Percentiles rank a stretch among this genome's conserved stretches.
Evolutionary conservation across 2,113 vertebrate species (phyloP).

Genomic region (Toxostoma redivivum): DNA sequence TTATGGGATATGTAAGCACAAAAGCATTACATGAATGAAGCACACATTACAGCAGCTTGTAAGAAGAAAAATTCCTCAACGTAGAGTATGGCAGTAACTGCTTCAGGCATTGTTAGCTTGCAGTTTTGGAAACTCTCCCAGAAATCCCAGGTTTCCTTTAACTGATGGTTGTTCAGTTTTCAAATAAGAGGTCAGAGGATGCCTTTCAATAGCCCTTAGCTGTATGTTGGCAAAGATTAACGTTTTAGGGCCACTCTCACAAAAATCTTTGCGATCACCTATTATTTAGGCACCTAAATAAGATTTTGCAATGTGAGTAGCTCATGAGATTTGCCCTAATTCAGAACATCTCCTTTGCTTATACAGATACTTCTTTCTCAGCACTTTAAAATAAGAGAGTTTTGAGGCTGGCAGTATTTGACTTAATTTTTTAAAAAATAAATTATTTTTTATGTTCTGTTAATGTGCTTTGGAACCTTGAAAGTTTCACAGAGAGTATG

Average conservation of each 20-base stretch:
- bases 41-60: not conserved
- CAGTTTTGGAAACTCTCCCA: not conserved
- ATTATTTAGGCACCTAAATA: not conserved
- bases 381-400: not conserved
- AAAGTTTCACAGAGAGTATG: not conserved
- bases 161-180: not conserved
- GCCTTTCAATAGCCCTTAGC: not conserved
- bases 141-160: constrained; percentile 9
- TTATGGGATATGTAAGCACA: not conserved
- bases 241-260: not conserved
- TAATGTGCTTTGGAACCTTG: not conserved
- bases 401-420: not conserved
- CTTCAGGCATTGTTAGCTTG: not conserved
- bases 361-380: not conserved
- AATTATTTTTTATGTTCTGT: not conserved
- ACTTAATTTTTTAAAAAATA: not conserved
- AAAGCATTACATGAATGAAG: not conserved
- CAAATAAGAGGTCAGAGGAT: not conserved
- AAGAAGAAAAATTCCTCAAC: not conserved
- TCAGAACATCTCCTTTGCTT: not conserved
- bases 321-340: not conserved
- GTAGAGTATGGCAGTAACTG: not conserved
- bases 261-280: not conserved
- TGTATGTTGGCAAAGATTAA: not conserved
- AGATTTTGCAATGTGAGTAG: not conserved